These are phyloP conservation scores for Dysmachus trigonus DNA, from an alignment of 2,888 invertebrate species.

Conservation along the genomic window DNA sequence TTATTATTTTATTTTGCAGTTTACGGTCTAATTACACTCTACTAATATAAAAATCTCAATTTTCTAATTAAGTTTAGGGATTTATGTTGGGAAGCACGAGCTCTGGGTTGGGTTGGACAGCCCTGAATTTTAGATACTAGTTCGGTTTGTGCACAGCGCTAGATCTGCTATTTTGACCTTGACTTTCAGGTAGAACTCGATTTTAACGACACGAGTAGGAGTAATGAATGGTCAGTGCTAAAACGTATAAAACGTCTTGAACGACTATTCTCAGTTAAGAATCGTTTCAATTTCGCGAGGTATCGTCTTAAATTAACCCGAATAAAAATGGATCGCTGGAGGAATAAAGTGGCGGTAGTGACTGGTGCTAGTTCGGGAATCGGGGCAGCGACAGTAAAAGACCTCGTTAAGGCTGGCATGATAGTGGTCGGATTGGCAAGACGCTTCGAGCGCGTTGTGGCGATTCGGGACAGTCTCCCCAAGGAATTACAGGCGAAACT, in stretches of 20 bases:
- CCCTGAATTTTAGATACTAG: too few species aligned
- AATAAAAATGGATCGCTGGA: slow-evolving; percentile 69
- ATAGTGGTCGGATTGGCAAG: slow-evolving; percentile 68
- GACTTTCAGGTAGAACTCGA: neutral
- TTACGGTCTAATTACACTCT: too few species aligned
- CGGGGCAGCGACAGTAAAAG: slow-evolving; percentile 65
- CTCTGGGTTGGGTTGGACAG: too few species aligned
- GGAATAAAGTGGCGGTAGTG: slow-evolving; percentile 69
- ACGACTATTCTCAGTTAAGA: neutral
- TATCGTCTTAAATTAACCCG: neutral
- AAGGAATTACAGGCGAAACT: slow-evolving; percentile 57
- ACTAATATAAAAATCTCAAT: too few species aligned
- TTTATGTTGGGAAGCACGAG: too few species aligned
- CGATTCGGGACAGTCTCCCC: slow-evolving; percentile 56
- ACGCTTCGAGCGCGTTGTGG: slow-evolving; percentile 62
- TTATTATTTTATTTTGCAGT: too few species aligned
- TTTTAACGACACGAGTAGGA: neutral
- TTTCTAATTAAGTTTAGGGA: too few species aligned
- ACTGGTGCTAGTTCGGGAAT: slow-evolving; percentile 73
- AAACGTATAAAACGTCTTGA: neutral
- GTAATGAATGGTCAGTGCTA: neutral
- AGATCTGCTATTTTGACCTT: neutral
- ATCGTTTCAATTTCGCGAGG: neutral
- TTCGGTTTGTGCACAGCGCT: too few species aligned
- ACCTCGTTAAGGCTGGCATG: slow-evolving; percentile 66